phyloP scores from a whole-genome alignment of 2,797 vertebrate genomes.

The Sebastiscus albofasciatus region DNA sequence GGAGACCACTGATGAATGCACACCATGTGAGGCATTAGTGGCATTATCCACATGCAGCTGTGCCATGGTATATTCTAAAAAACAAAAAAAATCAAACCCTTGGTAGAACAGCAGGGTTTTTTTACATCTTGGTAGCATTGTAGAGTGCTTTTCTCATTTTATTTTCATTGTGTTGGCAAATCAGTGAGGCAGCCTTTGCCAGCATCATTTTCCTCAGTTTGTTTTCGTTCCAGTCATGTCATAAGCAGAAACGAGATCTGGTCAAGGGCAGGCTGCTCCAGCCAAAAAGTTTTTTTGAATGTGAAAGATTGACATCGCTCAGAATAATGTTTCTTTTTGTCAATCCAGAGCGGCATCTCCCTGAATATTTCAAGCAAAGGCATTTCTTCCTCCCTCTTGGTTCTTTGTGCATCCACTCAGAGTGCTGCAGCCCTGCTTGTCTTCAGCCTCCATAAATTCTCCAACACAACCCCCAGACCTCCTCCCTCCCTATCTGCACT shows the following conservation, averaged over 20 bases:
- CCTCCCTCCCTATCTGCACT: conserved; percentile 15
- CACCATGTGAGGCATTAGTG: conserved; percentile 1
- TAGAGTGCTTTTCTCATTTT: not conserved
- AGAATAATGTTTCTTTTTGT: conserved; percentile 18
- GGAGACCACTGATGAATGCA: conserved; percentile 16
- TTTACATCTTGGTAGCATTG: not conserved
- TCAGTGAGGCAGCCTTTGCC: not conserved
- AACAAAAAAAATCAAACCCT: not conserved
- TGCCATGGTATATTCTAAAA: not conserved
- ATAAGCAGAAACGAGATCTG: conserved; percentile 13
- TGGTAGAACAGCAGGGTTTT: not conserved
- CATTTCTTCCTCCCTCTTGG: conserved; percentile 10
- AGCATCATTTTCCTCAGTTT: not conserved
- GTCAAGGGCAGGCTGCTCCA: not conserved
- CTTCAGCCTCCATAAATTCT: conserved; percentile 29
- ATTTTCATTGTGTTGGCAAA: not conserved
- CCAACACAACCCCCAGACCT: not conserved
- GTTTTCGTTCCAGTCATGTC: conserved; percentile 21
- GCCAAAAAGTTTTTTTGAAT: not conserved
- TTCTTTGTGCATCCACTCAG: conserved; percentile 32
- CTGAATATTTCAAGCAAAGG: conserved; percentile 12
- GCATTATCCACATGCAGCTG: conserved; percentile 11
- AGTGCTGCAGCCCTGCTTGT: conserved; percentile 38
- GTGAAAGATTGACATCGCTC: conserved; percentile 11
- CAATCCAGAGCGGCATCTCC: conserved; percentile 1